Percentiles rank a stretch among this genome's conserved stretches.
Evolutionary conservation across 2,888 invertebrate species (phyloP).

Genomic region (Sarcophaga caerulescens): DNA sequence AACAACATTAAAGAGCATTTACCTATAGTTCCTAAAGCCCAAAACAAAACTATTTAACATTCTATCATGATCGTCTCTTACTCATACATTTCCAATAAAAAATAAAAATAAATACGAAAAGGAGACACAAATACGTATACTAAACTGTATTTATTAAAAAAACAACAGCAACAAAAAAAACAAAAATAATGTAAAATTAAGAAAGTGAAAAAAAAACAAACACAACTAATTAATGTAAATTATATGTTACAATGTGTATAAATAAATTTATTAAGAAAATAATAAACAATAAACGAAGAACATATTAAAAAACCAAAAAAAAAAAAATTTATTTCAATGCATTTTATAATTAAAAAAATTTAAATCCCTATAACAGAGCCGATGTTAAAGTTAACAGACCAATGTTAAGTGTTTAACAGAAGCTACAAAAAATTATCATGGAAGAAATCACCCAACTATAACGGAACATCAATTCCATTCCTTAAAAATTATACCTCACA

Average conservation of each 20-base stretch:
- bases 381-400: no score
- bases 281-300: constrained; percentile 11
- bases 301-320: neutral
- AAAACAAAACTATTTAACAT: neutral
- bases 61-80: neutral
- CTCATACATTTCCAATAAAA: neutral
- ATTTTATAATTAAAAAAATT: neutral
- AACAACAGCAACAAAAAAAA: constrained; percentile 16
- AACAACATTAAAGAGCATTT: constrained; percentile 49
- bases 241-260: constrained; percentile 44
- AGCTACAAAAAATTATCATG: no score
- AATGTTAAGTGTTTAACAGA: no score
- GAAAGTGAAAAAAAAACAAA: neutral
- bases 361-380: no score
- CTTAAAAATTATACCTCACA: no score
- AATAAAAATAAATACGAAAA: constrained; percentile 18
- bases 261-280: constrained; percentile 12
- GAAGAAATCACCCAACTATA: no score
- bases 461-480: no score
- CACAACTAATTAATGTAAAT: constrained; percentile 31
- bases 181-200: neutral
- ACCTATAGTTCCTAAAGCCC: constrained; percentile 60
- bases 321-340: neutral
- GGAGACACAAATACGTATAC: constrained; percentile 9
- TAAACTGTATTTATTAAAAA: constrained; percentile 16